Conservation (phyloP, 2,888 invertebrate species). For the Eupithecia subumbrata region DNA sequence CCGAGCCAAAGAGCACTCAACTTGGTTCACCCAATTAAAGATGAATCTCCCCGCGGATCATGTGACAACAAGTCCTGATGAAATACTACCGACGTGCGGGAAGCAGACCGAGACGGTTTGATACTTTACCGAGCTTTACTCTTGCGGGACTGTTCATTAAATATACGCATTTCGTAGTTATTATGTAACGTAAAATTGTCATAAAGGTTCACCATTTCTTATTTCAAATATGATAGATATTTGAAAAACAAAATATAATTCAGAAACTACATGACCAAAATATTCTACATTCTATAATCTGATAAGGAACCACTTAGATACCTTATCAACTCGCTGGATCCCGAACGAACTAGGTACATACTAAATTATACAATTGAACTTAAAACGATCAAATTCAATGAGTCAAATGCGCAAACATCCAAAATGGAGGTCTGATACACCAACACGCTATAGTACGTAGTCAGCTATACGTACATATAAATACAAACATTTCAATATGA, state of each 20-base stretch:
- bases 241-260: not conserved
- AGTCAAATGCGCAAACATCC: slow-evolving; percentile 54
- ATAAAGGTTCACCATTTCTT: not conserved
- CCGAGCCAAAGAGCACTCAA: slow-evolving; percentile 57
- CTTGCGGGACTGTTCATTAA: slow-evolving; percentile 11
- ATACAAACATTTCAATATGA: slow-evolving; percentile 72
- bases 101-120: slow-evolving; percentile 51
- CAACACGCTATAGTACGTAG: slow-evolving; percentile 43
- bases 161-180: not conserved
- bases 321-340: not conserved
- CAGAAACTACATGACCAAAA: not conserved
- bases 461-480: slow-evolving; percentile 46
- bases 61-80: slow-evolving; percentile 77
- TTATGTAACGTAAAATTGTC: not conserved
- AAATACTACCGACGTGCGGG: slow-evolving; percentile 66
- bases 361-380: not conserved
- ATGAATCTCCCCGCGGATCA: slow-evolving; percentile 78
- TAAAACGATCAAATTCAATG: slow-evolving; percentile 27
- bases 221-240: not conserved
- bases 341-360: not conserved
- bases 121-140: slow-evolving; percentile 53
- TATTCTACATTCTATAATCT: not conserved
- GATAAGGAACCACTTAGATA: not conserved
- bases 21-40: slow-evolving; percentile 77
- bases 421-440: slow-evolving; percentile 54